phyloP scores from a whole-genome alignment of 1,140 invertebrate genomes.

The Trachymyrmex cornetzi region DNA sequence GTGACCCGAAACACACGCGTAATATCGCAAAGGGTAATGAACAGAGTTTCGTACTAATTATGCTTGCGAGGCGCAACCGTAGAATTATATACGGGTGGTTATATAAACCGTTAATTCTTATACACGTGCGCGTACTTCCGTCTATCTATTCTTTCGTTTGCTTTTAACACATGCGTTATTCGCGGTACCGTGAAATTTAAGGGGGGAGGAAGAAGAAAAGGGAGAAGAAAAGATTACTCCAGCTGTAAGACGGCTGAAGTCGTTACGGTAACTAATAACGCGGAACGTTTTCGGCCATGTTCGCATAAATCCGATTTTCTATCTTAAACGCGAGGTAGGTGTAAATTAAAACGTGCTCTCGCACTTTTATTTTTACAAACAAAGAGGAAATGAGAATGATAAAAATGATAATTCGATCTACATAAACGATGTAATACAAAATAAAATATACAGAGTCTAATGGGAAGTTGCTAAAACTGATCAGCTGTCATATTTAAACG shows the following conservation, averaged over 20 bases:
- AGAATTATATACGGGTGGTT: conserved; percentile 52
- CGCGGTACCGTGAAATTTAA: neutral
- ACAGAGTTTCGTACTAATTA: conserved; percentile 65
- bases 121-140: conserved; percentile 12
- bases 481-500: too few relatives aligned
- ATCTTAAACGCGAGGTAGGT: neutral
- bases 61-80: conserved; percentile 39
- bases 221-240: neutral
- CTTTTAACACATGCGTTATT: conserved; percentile 13
- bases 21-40: conserved; percentile 51
- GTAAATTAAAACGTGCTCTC: conserved; percentile 3
- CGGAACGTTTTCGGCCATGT: conserved; percentile 39
- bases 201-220: neutral
- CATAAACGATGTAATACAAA: neutral
- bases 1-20: neutral
- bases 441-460: neutral
- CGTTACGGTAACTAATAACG: conserved; percentile 51
- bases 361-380: neutral
- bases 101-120: conserved; percentile 66
- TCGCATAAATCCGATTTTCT: conserved; percentile 35
- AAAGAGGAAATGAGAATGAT: neutral
- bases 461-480: too few relatives aligned
- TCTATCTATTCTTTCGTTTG: conserved; percentile 40
- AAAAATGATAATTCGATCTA: neutral
- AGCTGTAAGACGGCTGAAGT: conserved; percentile 11